These are phyloP conservation scores for Nestor notabilis DNA, from an alignment of 2,113 vertebrate genomes.

Conservation along the genomic window DNA sequence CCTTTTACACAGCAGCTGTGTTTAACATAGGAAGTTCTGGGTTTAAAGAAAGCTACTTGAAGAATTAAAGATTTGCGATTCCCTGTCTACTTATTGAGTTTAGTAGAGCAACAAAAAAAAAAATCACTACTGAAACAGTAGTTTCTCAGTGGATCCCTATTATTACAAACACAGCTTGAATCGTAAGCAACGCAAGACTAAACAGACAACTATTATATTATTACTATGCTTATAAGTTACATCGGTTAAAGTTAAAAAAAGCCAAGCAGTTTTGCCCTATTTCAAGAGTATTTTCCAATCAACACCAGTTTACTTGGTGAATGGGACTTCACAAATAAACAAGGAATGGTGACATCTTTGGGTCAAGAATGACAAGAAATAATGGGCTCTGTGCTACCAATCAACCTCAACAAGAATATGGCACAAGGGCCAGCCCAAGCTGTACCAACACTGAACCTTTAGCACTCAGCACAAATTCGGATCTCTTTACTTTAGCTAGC, in stretches of 20 bases:
- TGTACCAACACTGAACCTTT: conserved; percentile 80
- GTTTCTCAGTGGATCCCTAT: conserved; percentile 61
- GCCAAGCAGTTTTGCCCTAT: conserved; percentile 76
- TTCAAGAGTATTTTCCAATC: conserved; percentile 73
- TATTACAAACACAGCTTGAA: conserved; percentile 66
- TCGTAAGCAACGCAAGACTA: conserved; percentile 77
- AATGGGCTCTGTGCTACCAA: conserved; percentile 77
- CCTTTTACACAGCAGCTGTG: conserved; percentile 65
- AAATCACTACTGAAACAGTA: conserved; percentile 52
- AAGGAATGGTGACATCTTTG: conserved; percentile 73
- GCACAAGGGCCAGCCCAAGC: conserved; percentile 82
- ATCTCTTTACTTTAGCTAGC: conserved; percentile 74
- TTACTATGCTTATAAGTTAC: conserved; percentile 77
- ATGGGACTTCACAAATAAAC: conserved; percentile 59
- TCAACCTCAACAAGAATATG: conserved; percentile 82
- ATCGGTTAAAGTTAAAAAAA: conserved; percentile 69
- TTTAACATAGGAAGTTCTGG: conserved; percentile 63
- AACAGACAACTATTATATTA: conserved; percentile 79
- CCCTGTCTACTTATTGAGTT: conserved; percentile 53
- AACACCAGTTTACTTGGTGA: conserved; percentile 73
- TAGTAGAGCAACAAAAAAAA: conserved; percentile 47
- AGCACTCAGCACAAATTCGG: conserved; percentile 77
- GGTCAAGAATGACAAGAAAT: conserved; percentile 71
- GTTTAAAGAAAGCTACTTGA: conserved; percentile 63
- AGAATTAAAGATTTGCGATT: conserved; percentile 62